Percentiles rank a stretch among this genome's conserved stretches.
Evolutionary conservation across 2,113 vertebrate species (phyloP).

Genomic region (Lycaon pictus): DNA sequence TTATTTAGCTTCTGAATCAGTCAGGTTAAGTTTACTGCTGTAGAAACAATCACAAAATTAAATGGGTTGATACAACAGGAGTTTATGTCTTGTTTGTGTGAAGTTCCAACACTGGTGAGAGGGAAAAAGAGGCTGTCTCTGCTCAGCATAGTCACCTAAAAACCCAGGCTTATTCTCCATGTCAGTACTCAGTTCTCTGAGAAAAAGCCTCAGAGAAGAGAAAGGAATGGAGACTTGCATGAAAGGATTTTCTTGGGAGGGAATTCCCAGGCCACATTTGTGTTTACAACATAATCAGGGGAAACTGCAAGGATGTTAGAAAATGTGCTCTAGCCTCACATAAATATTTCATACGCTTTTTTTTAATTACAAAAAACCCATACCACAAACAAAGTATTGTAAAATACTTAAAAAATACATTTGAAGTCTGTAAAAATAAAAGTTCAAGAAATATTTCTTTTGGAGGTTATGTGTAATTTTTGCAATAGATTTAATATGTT

Average conservation of each 20-base stretch:
- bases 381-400: neutral
- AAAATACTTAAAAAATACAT: neutral
- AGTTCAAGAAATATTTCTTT: neutral
- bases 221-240: neutral
- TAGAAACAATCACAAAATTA: neutral
- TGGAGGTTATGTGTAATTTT: neutral
- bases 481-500: neutral
- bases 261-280: neutral
- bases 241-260: neutral
- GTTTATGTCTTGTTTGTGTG: neutral
- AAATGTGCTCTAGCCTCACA: neutral
- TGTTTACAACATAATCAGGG: neutral
- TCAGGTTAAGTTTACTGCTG: neutral
- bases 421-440: neutral
- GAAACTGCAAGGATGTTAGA: too few species aligned
- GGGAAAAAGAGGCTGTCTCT: neutral
- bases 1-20: neutral
- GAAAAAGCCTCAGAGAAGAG: neutral
- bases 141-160: neutral
- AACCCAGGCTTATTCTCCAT: too few species aligned
- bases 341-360: neutral
- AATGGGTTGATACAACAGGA: neutral
- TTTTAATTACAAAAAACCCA: neutral
- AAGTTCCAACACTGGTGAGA: neutral
- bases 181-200: neutral